Base-by-base conservation (phyloP, 2,888 invertebrate genomes). In the Aleiodes testaceus region DNA sequence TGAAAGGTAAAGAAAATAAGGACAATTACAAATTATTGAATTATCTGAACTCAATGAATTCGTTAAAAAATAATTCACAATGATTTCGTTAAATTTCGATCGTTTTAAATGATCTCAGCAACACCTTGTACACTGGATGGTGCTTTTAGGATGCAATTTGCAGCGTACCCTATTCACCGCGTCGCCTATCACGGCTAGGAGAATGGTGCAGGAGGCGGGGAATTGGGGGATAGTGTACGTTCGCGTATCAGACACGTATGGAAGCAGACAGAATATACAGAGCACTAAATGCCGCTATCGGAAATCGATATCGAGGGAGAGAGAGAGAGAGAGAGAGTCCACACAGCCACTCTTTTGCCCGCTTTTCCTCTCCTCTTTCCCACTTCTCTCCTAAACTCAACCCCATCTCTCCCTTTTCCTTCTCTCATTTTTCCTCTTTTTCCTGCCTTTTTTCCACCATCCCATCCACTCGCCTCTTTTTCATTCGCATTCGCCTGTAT, bases 241-340 rank as follows among this genome's bases (percentile, higher is more conserved):
- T 70, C 78, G 77, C 78, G 79, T 80, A 84, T 83, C 81, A 79
- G 79, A 77, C 80, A 80, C 81, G 81, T 81, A 83, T 82, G 80
- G 79, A 78, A 81, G 81, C 82, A 82, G 82, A 82, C 82, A 80
- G 84, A 82, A 80, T 82, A 82, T 81, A 85, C 81, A 82, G 82
- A 82, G 82, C 79, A 83, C 85, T 85, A 84, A 86, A 86, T 85
- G 84, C 82, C 80, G 78, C 80, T 84, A 85, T 86, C 82, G 85
- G 83, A 85, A 86, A 85, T 86, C 85, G 85, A 86, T 85, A 83
- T 85, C 79, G 79, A 36, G 80, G 79, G 83, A 85, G 82, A 82
- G 81, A 79, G 82, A 81, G 81, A 79, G 79, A 79, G 79, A 45
- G 12, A 45, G 36, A 36, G 36, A 7, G 36, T 9, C 36, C 36